Base-by-base conservation (phyloP, 2,888 invertebrate genomes). In the Ferrisia virgata region DNA sequence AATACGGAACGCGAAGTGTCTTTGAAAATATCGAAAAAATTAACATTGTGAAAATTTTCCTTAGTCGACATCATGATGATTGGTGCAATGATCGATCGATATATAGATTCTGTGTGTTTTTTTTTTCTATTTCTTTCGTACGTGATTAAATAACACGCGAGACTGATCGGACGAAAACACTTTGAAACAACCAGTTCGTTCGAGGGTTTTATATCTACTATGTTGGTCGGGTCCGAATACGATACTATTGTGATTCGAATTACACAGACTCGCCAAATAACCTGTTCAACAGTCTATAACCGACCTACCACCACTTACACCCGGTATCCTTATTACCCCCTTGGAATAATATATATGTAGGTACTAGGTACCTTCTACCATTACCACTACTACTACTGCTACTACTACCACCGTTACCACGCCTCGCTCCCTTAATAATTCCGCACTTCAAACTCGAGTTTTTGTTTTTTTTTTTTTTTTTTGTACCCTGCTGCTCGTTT, bases 21-120 rank as follows among this genome's bases (percentile, higher is more conserved):
- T 72, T 82, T 82, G 39, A 82, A 82, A n/a, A 82, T 82, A 47
- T 82, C 72, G 72, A 82, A 82, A 31, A 69, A 82, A 40, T 82
- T 69, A 40, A 69, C 69, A 82, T 69, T 72, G 6, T 36, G 82
- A 22, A 72, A 82, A 82, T 82, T 69, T 69, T 82, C 82, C 64
- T 69, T 64, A 39, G 82, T 18, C n/a, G 43, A 18, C 72, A 72
- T 72, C 47, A 53, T 53, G n/a, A 33, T 72, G 2, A 33, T n/a
- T n/a, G n/a, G n/a, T n/a, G n/a, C n/a, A n/a, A n/a, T n/a, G n/a
- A n/a, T n/a, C n/a, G n/a, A n/a, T n/a, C n/a, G n/a, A n/a, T n/a
- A n/a, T n/a, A n/a, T n/a, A n/a, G n/a, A n/a, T n/a, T n/a, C n/a
- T n/a, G n/a, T n/a, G n/a, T n/a, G n/a, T n/a, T n/a, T n/a, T n/a